Base-by-base conservation (phyloP, 2,888 invertebrate genomes). In the Stenichneumon culpator region DNA sequence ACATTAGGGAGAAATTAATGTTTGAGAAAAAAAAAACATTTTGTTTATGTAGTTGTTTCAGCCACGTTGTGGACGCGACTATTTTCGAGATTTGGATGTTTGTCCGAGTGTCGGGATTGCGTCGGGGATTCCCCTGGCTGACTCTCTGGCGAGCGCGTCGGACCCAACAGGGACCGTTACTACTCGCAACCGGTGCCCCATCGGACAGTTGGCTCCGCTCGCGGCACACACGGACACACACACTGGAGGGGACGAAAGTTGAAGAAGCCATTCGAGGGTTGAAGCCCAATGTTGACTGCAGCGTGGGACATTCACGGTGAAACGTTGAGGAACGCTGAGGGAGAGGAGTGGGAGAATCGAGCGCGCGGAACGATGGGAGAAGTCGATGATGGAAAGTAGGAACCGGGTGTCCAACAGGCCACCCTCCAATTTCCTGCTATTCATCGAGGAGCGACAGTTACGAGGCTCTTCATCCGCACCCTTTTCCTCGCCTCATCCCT, bases 381-480 rank as follows among this genome's bases (percentile, higher is more conserved):
- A n/a, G 57, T 65, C 25, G n/a, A 75, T 79, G 68, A 79, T 63
- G 73, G 50, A 57, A 25, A 57, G 57, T 57, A 57, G 22, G 32
- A 69, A 36, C 86, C 87, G 86, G 86, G 86, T 79, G 80, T 86
- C 77, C 87, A 11, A 67, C 60, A 87, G 87, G 83, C 87, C 81
- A 86, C 86, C 86, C 88, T 88, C 86, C 90, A 89, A 90, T 90
- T 90, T 90, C 87, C 88, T 87, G 78, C 86, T 70, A 89, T 89
- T 89, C 89, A 88, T 82, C 82, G 82, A 68, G 80, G 81, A 65
- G 82, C 83, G 83, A 84, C 86, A 87, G 82, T 84, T 82, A 80
- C 79, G 79, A 60, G 44, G 65, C 78, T 32, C 69, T 39, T 67
- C 73, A 28, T 65, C 25, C 79, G 60, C 60, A 25, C 47, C 79